Base-by-base conservation (phyloP, 2,888 invertebrate species). In the Ectobius pallidus region DNA sequence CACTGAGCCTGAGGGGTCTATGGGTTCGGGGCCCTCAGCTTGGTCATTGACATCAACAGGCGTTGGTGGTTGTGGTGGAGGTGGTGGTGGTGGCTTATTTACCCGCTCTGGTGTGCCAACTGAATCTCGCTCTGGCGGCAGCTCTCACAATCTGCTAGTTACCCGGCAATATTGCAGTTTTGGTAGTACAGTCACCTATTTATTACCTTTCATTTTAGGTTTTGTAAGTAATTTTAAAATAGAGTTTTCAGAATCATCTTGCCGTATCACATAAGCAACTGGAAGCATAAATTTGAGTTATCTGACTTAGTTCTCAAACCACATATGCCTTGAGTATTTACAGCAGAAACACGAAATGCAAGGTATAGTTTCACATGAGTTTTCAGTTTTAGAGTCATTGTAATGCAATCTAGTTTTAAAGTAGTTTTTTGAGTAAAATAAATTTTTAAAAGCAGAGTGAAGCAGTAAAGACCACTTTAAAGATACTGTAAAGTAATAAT, bases 141-240 rank as follows among this genome's bases (percentile, higher is more conserved):
- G 77, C 78, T 85, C 86, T 85, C 87, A 81, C 82, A 80, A 79
- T 87, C 89, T 91, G 86, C 90, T 91, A 86, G 90, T 91, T 88
- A 91, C 92, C 88, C 91, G 93, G 88, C 93, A 93, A 90, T 94
- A 93, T 92, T 93, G 92, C 93, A 94, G 93, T 92, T 93, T 94
- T 92, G 93, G 93, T 93, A 94, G 93, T 93, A 93, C 91, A 89
- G 90, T 88, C 89, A 90, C 89, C 89, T 86, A 85, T 70, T 72
- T 70, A 46, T 65, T 65, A 44, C 44, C 25, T 27, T 65, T 65
- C 46, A 6, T 61, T 18, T 22, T 65, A 65, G 46, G 6, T 27
- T 65, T 65, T 65, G 44, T 65, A 65, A 65, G 65, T 65, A 65
- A 46, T 46, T n/a, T 18, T 25, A 52, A 52, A 25, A 52, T 20